Evolutionary conservation across 2,888 invertebrate species (phyloP), one percentile per base, ranked within the genome.

Genomic region (Melanophora roralis): DNA sequence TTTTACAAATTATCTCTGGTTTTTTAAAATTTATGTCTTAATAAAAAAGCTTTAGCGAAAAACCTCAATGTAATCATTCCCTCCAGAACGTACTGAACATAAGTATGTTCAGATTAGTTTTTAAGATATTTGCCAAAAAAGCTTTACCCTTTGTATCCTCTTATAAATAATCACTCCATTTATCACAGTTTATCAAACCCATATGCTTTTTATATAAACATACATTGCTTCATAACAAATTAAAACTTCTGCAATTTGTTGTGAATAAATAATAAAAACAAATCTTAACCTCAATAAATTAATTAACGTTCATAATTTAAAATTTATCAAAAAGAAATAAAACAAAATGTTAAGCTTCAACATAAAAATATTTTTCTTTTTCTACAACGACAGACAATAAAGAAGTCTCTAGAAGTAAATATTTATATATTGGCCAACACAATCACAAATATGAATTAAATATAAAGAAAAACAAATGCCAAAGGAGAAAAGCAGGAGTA

Each of bases 261-360:
- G n/a, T 32, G 62, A 67, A 67, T 74, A 6, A 67, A 68, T 62
- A 71, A 55, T 49, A 62, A 67, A n/a, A 60, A 60, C 19, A 49
- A 36, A 69, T 64, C 57, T 57, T 51, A 73, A 80, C 76, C 80
- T 68, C 80, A 76, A 59, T 57, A 73, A 68, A 80, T 80, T 76
- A 80, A 80, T 80, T 72, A 68, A 49, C 14, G 57, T 51, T 40
- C 72, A 80, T 80, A 59, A 76, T 36, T 80, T 62, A 23, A 11
- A 68, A 60, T 57, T 62, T 45, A 57, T 19, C 21, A 49, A 36
- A 64, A 3, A 49, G 36, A 19, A n/a, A 21, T 40, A 40, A 11
- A 11, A 45, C 23, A 1, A 6, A 27, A 14, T 6, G 9, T 19
- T 40, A 43, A 59, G 40, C 51, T 16, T 34, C 32, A 65, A 53